Base-by-base conservation (phyloP, 2,888 invertebrate species). In the Petrophora chlorosata region DNA sequence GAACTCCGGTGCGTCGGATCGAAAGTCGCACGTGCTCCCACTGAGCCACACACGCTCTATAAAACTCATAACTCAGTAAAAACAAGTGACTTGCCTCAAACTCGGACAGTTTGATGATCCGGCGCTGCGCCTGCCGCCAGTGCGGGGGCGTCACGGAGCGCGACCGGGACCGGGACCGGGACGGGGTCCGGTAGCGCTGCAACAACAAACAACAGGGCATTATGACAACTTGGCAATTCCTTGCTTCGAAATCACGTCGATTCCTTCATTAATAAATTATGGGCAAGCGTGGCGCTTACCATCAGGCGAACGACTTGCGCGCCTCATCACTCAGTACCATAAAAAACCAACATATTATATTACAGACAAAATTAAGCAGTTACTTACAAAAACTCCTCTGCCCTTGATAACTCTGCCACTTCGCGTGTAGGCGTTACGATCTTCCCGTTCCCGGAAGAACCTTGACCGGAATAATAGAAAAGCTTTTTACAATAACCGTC, bases 71-170 rank as follows among this genome's bases (percentile, higher is more conserved):
- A n/a, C n/a, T 19, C 4, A 19, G 19, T 3, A 3, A 23, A 1
- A 5, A 23, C n/a, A 5, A 5, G 13, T 23, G n/a, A 29, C 44
- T 64, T 29, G 93, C 94, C 91, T 96, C 95, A 67, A 95, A 93
- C 69, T 97, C 96, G 0, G 95, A 94, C 1, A 96, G 87, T 76
- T 96, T 96, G 57, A 97, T 95, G 35, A 96, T 95, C 39, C 96
- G 92, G 13, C 95, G 92, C 77, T 97, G 96, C 51, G 97, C 97
- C 70, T 96, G 95, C 28, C 95, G 93, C 98, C 98, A 98, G 83
- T 98, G 98, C 4, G 98, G 96, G 5, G 98, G 98, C 0, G 98
- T 98, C 16, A 93, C 94, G 68, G 98, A 98, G 42, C 97, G 93
- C 0, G 96, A 96, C 0, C 97, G 94, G 49, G 96, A 96, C 8